Base-by-base conservation (phyloP, 2,797 vertebrate genomes). In the Pangasius krempfi region DNA sequence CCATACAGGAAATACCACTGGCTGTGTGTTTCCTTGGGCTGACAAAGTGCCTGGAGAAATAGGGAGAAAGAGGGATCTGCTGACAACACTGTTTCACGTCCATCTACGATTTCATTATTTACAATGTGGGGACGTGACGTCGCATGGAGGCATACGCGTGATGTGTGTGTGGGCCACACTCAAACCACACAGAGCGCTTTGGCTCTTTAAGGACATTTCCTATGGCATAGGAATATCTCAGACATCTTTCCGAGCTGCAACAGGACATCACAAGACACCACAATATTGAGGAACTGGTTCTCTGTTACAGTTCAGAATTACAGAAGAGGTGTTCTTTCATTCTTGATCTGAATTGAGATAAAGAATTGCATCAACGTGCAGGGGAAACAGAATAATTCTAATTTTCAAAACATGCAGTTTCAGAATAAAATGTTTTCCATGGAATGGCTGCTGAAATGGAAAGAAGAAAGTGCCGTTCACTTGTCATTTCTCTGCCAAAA, bases 1-100 rank as follows among this genome's bases (percentile, higher is more conserved):
- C 93, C 84, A 54, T 58, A 90, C 93, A 95, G 94, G 94, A 96
- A 95, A 96, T 95, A 95, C 94, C 93, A 92, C 9, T 37, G 89
- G 91, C 92, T 92, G 92, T 94, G 90, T 89, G 92, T 94, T 95
- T 95, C 92, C 82, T 86, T 93, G 91, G 76, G 54, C 91, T 92
- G 90, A 84, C 88, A 91, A 88, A 40, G 78, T 78, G 81, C 84
- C 75, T 58, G 18, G 50, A 86, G 40, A 76, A 56, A 25, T 27
- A 84, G 47, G 60, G 27, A 70, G 64, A 83, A 56, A n/a, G 18
- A 54, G 27, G 87, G 94, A 64, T 95, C 86, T 93, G 96, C 95
- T 95, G 95, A 96, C 92, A 90, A 62, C 1, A 75, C 56, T 56
- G 13, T 88, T 94, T 92, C 81, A 89, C 88, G 82, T 92, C 86